phyloP scores from a whole-genome alignment of 2,888 invertebrate species.

The Limenitis camilla region DNA sequence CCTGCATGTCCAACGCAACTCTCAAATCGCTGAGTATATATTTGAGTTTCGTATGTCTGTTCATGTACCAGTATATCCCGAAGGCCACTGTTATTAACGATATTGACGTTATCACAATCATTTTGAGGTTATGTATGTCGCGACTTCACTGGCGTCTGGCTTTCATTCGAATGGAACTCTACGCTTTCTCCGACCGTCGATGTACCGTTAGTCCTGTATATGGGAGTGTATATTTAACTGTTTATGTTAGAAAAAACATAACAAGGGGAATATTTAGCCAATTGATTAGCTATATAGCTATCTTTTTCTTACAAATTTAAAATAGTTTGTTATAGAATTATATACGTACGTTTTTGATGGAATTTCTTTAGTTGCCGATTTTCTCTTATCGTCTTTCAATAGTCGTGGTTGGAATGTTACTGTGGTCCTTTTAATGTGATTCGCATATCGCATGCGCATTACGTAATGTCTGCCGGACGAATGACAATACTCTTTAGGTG shows the following conservation, averaged over 20 bases:
- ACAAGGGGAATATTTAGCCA: background rate
- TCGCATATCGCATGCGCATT: constrained; percentile 22
- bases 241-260: constrained; percentile 19
- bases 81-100: constrained; percentile 38
- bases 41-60: constrained; percentile 71
- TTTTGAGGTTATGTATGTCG: constrained; percentile 52
- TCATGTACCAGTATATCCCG: constrained; percentile 60
- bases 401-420: constrained; percentile 14
- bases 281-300: background rate
- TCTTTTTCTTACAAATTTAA: too few relatives aligned
- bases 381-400: background rate
- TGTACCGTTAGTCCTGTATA: constrained; percentile 57
- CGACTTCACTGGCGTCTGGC: constrained; percentile 48
- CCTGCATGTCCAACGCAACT: constrained; percentile 73
- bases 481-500: constrained; percentile 1
- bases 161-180: constrained; percentile 63
- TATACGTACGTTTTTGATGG: background rate
- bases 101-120: constrained; percentile 42
- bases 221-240: constrained; percentile 21
- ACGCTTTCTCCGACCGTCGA: constrained; percentile 59
- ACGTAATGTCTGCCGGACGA: constrained; percentile 17
- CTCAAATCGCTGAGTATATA: constrained; percentile 69
- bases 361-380: too few relatives aligned
- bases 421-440: constrained; percentile 10
- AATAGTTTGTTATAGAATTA: too few relatives aligned